Evolutionary conservation across 2,797 vertebrate species (phyloP).

Genomic region (Triplophysa yarkandensis): DNA sequence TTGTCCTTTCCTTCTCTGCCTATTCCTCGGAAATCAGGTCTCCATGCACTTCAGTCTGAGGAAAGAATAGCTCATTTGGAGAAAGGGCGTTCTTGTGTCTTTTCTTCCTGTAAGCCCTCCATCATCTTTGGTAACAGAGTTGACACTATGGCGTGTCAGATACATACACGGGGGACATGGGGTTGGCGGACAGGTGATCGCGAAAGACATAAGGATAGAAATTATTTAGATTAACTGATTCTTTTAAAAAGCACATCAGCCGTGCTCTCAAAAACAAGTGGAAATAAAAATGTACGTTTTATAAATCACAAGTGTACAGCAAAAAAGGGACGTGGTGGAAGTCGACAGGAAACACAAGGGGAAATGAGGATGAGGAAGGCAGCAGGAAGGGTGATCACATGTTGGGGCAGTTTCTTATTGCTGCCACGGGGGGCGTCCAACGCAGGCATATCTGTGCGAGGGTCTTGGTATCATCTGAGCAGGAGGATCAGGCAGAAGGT

Average conservation of each 20-base stretch:
- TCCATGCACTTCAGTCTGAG: conserved; percentile 40
- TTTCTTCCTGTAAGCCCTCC: conserved; percentile 68
- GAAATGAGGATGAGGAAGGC: conserved; percentile 49
- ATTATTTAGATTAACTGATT: conserved; percentile 15
- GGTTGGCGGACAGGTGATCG: conserved; percentile 25
- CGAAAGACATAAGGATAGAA: conserved; percentile 4
- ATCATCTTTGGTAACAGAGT: conserved; percentile 83
- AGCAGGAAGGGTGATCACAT: conserved; percentile 41
- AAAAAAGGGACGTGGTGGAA: background rate
- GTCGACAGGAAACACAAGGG: conserved; percentile 29
- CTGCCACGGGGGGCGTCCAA: conserved; percentile 43
- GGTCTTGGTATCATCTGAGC: conserved; percentile 77
- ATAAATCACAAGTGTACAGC: conserved; percentile 1
- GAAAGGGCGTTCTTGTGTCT: conserved; percentile 17
- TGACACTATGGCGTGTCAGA: conserved; percentile 80
- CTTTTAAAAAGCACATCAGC: conserved; percentile 43
- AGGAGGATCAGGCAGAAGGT: conserved; percentile 68
- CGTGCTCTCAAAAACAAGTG: background rate
- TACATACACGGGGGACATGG: conserved; percentile 52
- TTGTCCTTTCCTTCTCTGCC: background rate
- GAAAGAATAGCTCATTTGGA: conserved; percentile 50
- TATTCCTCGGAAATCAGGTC: conserved; percentile 22
- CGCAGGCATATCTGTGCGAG: conserved; percentile 49
- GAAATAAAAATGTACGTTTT: background rate
- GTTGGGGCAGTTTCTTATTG: conserved; percentile 55